Evolutionary conservation across 2,888 invertebrate genomes (phyloP).

Genomic region (Belgica antarctica): DNA sequence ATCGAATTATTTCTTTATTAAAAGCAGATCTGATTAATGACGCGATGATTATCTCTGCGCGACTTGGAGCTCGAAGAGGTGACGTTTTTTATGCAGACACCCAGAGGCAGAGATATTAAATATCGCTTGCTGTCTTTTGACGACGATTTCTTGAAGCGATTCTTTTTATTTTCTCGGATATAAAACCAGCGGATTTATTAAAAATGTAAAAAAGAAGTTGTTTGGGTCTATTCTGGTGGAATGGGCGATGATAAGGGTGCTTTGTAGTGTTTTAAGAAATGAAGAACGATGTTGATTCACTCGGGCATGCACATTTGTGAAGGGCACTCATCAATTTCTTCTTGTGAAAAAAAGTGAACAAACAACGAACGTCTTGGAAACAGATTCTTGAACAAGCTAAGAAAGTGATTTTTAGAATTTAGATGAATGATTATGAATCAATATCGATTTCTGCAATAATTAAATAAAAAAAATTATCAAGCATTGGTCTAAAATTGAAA

Average conservation of each 20-base stretch:
- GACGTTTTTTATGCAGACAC: constrained; percentile 20
- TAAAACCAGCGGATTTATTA: neutral
- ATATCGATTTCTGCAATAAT: no score
- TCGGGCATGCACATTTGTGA: neutral
- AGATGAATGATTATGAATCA: no score
- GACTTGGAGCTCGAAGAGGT: neutral
- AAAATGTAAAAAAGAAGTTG: neutral
- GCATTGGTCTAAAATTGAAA: no score
- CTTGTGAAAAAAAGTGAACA: neutral
- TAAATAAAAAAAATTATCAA: no score
- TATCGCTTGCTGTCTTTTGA: constrained; percentile 28
- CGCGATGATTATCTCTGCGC: neutral
- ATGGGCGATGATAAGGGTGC: neutral
- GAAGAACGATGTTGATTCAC: neutral
- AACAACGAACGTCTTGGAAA: no score
- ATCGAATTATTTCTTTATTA: constrained; percentile 30
- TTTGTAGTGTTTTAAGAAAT: neutral
- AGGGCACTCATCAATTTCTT: neutral
- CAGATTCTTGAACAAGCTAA: no score
- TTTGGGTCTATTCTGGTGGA: neutral
- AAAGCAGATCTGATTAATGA: constrained; percentile 27
- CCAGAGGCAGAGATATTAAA: constrained; percentile 31
- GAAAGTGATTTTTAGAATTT: no score
- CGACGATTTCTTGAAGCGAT: constrained; percentile 39
- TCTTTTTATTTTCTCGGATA: neutral